phyloP scores from a whole-genome alignment of 2,888 invertebrate species.

The Drosophila aldrichi region DNA sequence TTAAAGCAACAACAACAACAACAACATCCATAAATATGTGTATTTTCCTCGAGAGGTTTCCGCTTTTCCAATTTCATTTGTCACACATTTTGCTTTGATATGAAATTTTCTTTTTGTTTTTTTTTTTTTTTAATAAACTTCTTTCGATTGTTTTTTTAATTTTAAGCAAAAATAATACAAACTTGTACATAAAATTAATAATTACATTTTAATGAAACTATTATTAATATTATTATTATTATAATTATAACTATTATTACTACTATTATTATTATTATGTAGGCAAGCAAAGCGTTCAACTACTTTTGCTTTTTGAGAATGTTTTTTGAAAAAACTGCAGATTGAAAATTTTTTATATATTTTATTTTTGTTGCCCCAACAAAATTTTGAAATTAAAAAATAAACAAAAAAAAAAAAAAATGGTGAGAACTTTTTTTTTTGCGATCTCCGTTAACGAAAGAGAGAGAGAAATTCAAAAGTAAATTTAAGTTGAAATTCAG shows the following conservation, averaged over 20 bases:
- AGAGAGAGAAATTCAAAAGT: conserved; percentile 45
- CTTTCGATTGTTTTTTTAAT: conserved; percentile 68
- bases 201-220: conserved; percentile 49
- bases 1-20: conserved; percentile 28
- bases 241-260: conserved; percentile 48
- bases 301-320: conserved; percentile 74
- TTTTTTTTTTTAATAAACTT: conserved; percentile 11
- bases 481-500: conserved; percentile 64
- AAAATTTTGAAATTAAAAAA: conserved; percentile 17
- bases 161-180: conserved; percentile 52
- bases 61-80: conserved; percentile 33
- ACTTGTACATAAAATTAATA: conserved; percentile 63
- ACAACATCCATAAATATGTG: conserved; percentile 17
- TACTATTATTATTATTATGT: conserved; percentile 42
- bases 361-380: conserved; percentile 7
- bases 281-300: conserved; percentile 62
- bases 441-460: conserved; percentile 59
- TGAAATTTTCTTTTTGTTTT: conserved; percentile 24
- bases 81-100: conserved; percentile 16
- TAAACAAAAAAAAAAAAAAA: conserved; percentile 11
- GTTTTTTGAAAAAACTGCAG: conserved; percentile 81
- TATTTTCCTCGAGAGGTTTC: conserved; percentile 21
- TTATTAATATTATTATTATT: conserved; percentile 42
- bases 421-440: conserved; percentile 67
- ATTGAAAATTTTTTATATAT: conserved; percentile 46